Base-by-base conservation (phyloP, 2,113 vertebrate species). In the Struthio camelus region DNA sequence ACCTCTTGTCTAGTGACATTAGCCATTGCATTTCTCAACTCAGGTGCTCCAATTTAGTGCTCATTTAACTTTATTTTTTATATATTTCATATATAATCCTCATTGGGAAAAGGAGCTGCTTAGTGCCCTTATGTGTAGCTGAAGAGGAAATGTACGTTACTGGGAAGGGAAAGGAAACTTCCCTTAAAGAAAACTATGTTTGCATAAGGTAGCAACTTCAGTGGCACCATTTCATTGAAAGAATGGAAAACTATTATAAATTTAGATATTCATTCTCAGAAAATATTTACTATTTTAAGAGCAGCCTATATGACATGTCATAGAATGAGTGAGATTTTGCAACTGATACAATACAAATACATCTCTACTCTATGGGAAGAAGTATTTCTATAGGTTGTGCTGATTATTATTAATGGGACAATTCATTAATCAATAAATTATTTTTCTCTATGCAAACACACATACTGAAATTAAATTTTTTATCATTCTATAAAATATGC, bases 381-480 rank as follows among this genome's bases (percentile, higher is more conserved):
- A 65, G 23, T 42, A 77, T 84, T 92, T 85, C 59, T 77, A 16
- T 34, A 73, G 44, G 10, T 66, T 38, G 80, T 66, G 2, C 27
- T 94, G 30, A 61, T 93, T 88, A 90, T 83, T 19, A 80, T 67
- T 82, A n/a, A 53, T 58, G n/a, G 53, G 20, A 1, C 12, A 93
- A 93, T 82, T 72, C 46, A 92, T 88, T 85, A 85, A 89, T 64
- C 25, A 85, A 25, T 56, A 87, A 92, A 76, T 75, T 36, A 72
- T 14, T 46, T 53, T 93, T 94, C 50, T 93, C 34, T 91, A 18
- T 91, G 56, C 40, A 97, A 95, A 85, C 34, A 87, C 92, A 85
- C 8, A 58, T 24, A 91, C 25, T 40, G 56, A 92, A 92, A 73
- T 66, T 3, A 94, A 94, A 96, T 76, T 19, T 65, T 90, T 85